These are phyloP conservation scores for Ditula angustiorana DNA, from an alignment of 2,888 invertebrate genomes.

Conservation along the genomic window DNA sequence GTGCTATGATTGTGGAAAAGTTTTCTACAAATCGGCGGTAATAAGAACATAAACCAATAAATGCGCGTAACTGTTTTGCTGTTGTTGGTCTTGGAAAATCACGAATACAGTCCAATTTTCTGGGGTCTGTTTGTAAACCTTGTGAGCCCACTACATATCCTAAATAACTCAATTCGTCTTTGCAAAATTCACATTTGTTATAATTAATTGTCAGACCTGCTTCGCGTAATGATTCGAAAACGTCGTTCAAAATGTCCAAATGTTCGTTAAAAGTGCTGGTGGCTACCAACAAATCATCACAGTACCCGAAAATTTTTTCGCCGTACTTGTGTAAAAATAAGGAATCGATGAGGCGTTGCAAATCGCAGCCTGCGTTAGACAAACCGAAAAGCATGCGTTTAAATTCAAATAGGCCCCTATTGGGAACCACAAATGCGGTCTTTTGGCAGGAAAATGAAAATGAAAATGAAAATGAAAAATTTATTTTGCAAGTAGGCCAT, in stretches of 20 bases:
- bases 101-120: not conserved
- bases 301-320: conserved; percentile 6
- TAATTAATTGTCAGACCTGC: conserved; percentile 23
- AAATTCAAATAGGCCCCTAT: not conserved
- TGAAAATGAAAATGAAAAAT: no score
- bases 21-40: conserved; percentile 16
- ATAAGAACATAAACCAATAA: conserved; percentile 13
- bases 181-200: conserved; percentile 15
- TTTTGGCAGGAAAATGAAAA: not conserved
- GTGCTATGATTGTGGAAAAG: conserved; percentile 6
- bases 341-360: conserved; percentile 15
- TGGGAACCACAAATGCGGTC: not conserved
- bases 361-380: not conserved
- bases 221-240: not conserved
- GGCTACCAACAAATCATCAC: conserved; percentile 13
- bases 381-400: not conserved
- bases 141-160: not conserved
- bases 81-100: no score
- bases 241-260: not conserved
- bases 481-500: no score
- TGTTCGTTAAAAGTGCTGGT: conserved; percentile 5
- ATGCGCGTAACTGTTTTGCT: not conserved
- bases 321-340: not conserved
- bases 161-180: conserved; percentile 2
- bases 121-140: not conserved